These are phyloP conservation scores for Solea solea DNA, from an alignment of 2,113 vertebrate species.

Conservation along the genomic window DNA sequence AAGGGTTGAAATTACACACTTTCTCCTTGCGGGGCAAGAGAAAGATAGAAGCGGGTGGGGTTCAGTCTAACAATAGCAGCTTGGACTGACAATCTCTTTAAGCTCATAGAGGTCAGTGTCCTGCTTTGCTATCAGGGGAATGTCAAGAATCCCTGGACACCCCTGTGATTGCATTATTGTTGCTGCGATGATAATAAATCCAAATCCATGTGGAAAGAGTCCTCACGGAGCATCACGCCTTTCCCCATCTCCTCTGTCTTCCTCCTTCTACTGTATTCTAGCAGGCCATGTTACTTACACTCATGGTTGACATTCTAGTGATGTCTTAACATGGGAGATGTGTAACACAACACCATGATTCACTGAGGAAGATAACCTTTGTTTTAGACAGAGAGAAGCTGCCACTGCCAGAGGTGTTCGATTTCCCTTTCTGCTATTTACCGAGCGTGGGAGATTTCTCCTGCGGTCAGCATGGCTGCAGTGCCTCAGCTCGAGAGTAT, in stretches of 20 bases:
- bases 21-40: constrained; percentile 51
- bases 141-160: constrained; percentile 72
- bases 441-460: constrained; percentile 71
- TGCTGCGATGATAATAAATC: constrained; percentile 57
- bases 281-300: constrained; percentile 78
- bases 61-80: constrained; percentile 70
- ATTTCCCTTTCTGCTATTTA: constrained; percentile 77
- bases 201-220: constrained; percentile 54
- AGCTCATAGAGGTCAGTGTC: constrained; percentile 71
- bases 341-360: constrained; percentile 75
- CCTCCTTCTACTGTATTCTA: constrained; percentile 54
- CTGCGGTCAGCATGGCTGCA: constrained; percentile 71
- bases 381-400: constrained; percentile 67
- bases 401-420: constrained; percentile 71
- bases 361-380: constrained; percentile 75
- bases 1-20: constrained; percentile 65
- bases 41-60: constrained; percentile 28
- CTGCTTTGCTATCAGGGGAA: constrained; percentile 59
- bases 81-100: constrained; percentile 73
- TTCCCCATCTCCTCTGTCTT: constrained; percentile 47
- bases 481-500: constrained; percentile 28
- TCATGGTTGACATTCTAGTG: constrained; percentile 67
- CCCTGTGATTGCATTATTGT: constrained; percentile 67
- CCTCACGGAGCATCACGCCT: constrained; percentile 15
- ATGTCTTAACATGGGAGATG: constrained; percentile 78